Base-by-base conservation (phyloP, 2,797 vertebrate species). In the Lemur catta region DNA sequence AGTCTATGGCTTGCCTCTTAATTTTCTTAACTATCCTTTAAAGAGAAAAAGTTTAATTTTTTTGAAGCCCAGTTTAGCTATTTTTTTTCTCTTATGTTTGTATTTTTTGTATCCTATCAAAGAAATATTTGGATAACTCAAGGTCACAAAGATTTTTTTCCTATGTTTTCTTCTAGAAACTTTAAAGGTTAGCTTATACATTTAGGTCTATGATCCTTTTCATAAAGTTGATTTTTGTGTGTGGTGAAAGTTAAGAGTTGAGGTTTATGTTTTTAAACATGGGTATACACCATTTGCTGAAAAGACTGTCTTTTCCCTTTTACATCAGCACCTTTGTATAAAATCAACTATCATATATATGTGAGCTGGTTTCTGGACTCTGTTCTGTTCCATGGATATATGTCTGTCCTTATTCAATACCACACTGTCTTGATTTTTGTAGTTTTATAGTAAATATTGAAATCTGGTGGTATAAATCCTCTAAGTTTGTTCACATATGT, bases 41-140 rank as follows among this genome's bases (percentile, higher is more conserved):
- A 85, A 95, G 11, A 94, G 20, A 33, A 92, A 63, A 94, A 78
- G 13, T 87, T 96, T 74, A 30, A 82, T 90, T 94, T 92, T 94
- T 10, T 90, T 88, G 84, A 81, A 82, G 26, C 74, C 43, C 41
- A 95, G 1, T 38, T 89, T 75, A 63, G 33, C 65, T 7, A 9
- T 74, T 74, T 75, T 89, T 89, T 96, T 65, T 65, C 20, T 86
- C 50, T 88, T n/a, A 65, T 48, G 11, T 48, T 86, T 75, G 55
- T 84, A 74, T 85, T 80, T 79, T 95, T 87, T 81, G 28, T 81
- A 43, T 97, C 9, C 7, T 72, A 35, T 46, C 35, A 69, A 84
- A 90, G 69, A 95, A 91, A 74, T 91, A 7, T 80, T 86, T 84
- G 6, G n/a, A 38, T 95, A 93, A 94, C 28, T 75, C 38, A 89